These are phyloP conservation scores for Chrosomus eos DNA, from an alignment of 2,797 vertebrate genomes.

Conservation along the genomic window DNA sequence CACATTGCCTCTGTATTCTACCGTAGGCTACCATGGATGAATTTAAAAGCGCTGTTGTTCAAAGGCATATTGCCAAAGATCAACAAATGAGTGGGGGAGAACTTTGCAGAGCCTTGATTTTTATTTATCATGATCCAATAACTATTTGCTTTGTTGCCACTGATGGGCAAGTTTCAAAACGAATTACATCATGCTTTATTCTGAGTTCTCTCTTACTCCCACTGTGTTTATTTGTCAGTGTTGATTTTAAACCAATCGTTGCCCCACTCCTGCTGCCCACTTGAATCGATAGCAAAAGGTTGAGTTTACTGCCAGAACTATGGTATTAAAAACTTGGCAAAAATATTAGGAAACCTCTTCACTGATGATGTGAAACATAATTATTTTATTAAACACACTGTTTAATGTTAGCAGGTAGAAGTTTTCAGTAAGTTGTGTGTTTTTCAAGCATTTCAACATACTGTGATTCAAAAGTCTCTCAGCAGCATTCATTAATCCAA, in stretches of 20 bases:
- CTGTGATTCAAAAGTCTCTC: too few relatives aligned
- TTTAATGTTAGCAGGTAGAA: neutral
- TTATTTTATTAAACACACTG: neutral
- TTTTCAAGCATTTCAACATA: neutral
- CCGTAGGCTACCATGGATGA: conserved; percentile 33
- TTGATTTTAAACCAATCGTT: conserved; percentile 16
- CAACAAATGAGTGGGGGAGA: conserved; percentile 37
- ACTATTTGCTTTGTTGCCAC: conserved; percentile 12
- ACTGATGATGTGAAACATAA: neutral
- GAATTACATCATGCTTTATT: conserved; percentile 21
- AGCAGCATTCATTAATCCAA: too few relatives aligned
- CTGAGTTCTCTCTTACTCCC: neutral
- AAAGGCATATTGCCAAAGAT: conserved; percentile 48
- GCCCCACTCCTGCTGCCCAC: neutral
- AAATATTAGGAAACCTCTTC: neutral
- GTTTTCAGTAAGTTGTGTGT: neutral
- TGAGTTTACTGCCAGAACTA: neutral
- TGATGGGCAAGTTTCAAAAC: conserved; percentile 33
- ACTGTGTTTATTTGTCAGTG: conserved; percentile 27
- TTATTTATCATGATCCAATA: conserved; percentile 25
- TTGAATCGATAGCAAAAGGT: conserved; percentile 1
- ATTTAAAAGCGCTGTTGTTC: conserved; percentile 35
- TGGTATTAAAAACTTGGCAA: neutral
- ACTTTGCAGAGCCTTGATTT: conserved; percentile 24
- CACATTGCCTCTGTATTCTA: conserved; percentile 36